Percentiles rank a stretch among this genome's conserved stretches.
phyloP scores from a whole-genome alignment of 2,113 vertebrate genomes.

The Aythya baeri region DNA sequence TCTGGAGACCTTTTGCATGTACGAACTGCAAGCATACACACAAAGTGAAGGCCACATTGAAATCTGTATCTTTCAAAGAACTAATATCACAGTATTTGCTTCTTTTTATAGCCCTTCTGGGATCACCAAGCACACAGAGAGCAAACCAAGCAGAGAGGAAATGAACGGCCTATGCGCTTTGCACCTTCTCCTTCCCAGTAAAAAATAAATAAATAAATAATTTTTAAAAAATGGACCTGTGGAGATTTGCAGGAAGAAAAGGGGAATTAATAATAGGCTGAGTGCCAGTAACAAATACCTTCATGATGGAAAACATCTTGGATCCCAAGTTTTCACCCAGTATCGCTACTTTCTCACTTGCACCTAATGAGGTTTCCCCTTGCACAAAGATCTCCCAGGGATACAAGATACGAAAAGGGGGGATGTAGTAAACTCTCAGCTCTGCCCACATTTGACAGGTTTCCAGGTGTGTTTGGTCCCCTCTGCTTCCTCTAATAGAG shows the following conservation, averaged over 20 bases:
- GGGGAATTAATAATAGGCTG: neutral
- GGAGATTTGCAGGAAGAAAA: neutral
- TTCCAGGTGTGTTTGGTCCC: neutral
- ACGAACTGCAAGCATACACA: neutral
- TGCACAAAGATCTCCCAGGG: neutral
- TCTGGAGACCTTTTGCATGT: neutral
- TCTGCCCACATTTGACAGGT: neutral
- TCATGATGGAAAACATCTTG: neutral
- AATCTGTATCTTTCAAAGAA: neutral
- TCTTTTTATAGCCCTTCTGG: neutral
- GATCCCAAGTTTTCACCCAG: neutral
- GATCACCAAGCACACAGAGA: neutral
- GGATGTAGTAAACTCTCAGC: neutral
- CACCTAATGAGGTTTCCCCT: neutral
- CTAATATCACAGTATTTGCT: neutral
- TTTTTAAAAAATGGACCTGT: too few species aligned
- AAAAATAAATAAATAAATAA: neutral
- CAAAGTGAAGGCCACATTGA: neutral
- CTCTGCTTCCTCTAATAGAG: neutral
- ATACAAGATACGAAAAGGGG: neutral
- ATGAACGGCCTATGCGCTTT: accelerated
- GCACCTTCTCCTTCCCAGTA: neutral
- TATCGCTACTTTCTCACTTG: neutral
- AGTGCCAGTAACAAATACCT: neutral
- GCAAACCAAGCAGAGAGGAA: neutral